Evolutionary conservation across 2,797 vertebrate species (phyloP).

Genomic region (Mormyrops boulengeri): DNA sequence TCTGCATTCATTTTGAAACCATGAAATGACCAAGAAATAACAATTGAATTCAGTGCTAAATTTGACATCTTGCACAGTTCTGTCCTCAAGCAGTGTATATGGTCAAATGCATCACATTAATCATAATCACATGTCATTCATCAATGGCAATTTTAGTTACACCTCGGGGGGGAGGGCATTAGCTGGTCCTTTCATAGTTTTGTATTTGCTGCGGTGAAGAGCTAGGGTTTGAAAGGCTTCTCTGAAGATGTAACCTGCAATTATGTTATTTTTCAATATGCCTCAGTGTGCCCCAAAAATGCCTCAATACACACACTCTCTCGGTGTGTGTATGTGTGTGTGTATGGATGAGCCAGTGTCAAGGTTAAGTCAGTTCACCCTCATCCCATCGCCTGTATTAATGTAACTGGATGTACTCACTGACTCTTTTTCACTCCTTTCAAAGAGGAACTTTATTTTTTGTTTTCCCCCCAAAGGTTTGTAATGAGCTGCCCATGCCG

Average conservation of each 20-base stretch:
- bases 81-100: neutral
- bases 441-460: neutral
- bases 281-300: neutral
- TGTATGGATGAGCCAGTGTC: neutral
- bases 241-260: neutral
- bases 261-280: neutral
- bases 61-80: neutral
- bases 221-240: neutral
- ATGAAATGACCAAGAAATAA: neutral
- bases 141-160: neutral
- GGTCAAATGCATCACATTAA: neutral
- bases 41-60: neutral
- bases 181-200: neutral
- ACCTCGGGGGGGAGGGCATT: neutral
- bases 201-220: neutral
- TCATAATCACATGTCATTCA: neutral
- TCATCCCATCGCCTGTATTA: neutral
- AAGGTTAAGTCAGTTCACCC: neutral
- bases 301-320: no score
- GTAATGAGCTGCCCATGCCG: neutral
- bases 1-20: neutral
- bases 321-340: neutral
- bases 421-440: neutral
- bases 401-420: neutral
- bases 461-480: neutral